These are phyloP conservation scores for Pachymerium ferrugineum DNA, from an alignment of 2,888 invertebrate species.

Conservation along the genomic window DNA sequence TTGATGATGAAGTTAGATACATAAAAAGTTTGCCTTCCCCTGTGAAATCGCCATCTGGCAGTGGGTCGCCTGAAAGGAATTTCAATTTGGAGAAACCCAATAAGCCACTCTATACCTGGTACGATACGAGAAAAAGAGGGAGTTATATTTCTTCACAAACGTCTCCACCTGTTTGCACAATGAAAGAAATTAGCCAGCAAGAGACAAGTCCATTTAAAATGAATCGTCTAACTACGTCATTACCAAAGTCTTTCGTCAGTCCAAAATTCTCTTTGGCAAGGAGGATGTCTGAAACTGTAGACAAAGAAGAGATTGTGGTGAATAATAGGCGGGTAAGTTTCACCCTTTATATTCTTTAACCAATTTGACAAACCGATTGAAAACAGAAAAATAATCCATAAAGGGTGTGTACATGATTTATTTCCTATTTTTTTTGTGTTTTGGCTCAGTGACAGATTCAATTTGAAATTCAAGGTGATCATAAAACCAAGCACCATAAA, in stretches of 20 bases:
- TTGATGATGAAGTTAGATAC: not conserved
- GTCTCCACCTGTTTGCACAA: not conserved
- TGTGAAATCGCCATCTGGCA: not conserved
- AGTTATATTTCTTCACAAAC: not conserved
- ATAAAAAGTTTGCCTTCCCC: constrained; percentile 3
- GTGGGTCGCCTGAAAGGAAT: not conserved
- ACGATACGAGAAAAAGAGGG: constrained; percentile 7
- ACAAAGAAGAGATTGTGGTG: not conserved
- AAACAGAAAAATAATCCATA: too few species aligned
- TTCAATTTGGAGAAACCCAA: constrained; percentile 19
- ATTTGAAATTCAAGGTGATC: too few species aligned
- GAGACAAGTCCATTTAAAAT: not conserved
- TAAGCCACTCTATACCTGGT: constrained; percentile 26
- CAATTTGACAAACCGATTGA: too few species aligned
- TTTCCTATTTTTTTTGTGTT: not conserved
- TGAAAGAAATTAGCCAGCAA: not conserved
- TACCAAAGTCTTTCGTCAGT: not conserved
- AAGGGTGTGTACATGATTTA: not conserved
- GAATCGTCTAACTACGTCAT: not conserved
- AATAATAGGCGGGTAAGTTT: not conserved
- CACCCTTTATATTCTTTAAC: too few species aligned
- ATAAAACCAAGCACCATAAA: too few species aligned
- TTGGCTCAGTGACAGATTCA: too few species aligned
- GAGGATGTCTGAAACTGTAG: not conserved
- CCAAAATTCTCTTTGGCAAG: not conserved